Conservation (phyloP, 2,113 vertebrate species). For the Tetrao urogallus region DNA sequence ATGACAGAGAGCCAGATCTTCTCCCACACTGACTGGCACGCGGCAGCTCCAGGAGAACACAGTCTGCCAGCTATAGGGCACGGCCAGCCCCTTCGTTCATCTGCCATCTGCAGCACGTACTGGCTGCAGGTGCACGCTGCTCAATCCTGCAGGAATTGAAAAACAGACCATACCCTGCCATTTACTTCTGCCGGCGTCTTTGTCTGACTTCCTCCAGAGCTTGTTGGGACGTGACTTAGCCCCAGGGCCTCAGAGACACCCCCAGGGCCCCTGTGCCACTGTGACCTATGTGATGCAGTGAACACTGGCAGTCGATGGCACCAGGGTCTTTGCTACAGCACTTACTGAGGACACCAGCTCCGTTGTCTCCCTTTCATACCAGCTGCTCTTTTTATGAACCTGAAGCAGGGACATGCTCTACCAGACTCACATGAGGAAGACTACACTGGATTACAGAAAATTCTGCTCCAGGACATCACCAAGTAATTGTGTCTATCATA, state of each 20-base stretch:
- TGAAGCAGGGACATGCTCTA: not conserved
- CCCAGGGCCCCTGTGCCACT: not conserved
- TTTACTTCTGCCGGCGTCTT: not conserved
- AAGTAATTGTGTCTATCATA: not conserved
- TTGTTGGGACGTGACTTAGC: fast-evolving
- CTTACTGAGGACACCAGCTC: not conserved
- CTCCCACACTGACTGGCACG: constrained; percentile 70
- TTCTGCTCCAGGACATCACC: not conserved
- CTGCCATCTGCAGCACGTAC: not conserved
- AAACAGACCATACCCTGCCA: not conserved
- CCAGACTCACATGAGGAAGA: not conserved
- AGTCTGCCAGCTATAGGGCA: constrained; percentile 61
- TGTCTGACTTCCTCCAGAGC: not conserved
- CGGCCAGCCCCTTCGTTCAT: constrained; percentile 17
- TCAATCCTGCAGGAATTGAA: not conserved
- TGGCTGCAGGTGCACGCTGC: not conserved
- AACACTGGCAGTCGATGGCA: fast-evolving
- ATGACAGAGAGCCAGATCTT: constrained; percentile 55
- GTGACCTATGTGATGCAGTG: not conserved
- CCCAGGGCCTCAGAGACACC: not conserved
- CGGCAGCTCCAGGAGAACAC: constrained; percentile 43
- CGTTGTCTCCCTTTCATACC: not conserved
- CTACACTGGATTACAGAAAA: fast-evolving
- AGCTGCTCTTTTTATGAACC: not conserved
- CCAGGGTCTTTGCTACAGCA: not conserved